These are phyloP conservation scores for Ophraella communa DNA, from an alignment of 2,888 invertebrate genomes.

Conservation along the genomic window DNA sequence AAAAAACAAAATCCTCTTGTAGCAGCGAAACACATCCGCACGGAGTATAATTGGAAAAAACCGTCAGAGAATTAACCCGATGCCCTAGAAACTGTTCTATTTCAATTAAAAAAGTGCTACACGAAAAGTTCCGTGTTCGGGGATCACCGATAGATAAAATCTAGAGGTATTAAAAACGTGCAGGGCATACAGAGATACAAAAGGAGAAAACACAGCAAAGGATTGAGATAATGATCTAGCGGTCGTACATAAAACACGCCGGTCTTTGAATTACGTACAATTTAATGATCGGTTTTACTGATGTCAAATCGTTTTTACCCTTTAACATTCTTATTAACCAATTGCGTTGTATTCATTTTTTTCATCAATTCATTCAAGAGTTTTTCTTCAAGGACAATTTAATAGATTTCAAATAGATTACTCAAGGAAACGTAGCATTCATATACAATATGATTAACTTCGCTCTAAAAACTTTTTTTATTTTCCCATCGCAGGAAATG, in stretches of 20 bases:
- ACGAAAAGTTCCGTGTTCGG: slow-evolving; percentile 17
- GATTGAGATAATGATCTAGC: slow-evolving; percentile 14
- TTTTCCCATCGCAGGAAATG: too few species aligned
- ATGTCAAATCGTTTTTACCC: background rate
- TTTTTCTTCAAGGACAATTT: background rate
- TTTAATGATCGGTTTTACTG: background rate
- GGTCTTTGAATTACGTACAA: background rate
- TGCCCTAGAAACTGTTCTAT: slow-evolving; percentile 27
- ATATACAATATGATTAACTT: too few species aligned
- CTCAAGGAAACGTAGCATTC: too few species aligned
- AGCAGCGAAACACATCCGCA: slow-evolving; percentile 10
- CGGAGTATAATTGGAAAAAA: slow-evolving; percentile 21
- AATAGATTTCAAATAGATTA: background rate
- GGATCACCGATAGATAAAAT: slow-evolving; percentile 31
- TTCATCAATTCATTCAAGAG: background rate
- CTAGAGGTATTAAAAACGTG: slow-evolving; percentile 39
- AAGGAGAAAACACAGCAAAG: slow-evolving; percentile 9
- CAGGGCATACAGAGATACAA: slow-evolving; percentile 22
- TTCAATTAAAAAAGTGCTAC: slow-evolving; percentile 24
- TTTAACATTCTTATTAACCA: background rate
- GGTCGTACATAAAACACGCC: background rate
- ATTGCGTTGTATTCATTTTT: background rate
- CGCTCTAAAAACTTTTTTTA: too few species aligned
- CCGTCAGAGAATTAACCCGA: slow-evolving; percentile 24
- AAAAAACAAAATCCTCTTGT: slow-evolving; percentile 12